These are phyloP conservation scores for Colinus virginianus DNA, from an alignment of 2,113 vertebrate genomes.

Conservation along the genomic window DNA sequence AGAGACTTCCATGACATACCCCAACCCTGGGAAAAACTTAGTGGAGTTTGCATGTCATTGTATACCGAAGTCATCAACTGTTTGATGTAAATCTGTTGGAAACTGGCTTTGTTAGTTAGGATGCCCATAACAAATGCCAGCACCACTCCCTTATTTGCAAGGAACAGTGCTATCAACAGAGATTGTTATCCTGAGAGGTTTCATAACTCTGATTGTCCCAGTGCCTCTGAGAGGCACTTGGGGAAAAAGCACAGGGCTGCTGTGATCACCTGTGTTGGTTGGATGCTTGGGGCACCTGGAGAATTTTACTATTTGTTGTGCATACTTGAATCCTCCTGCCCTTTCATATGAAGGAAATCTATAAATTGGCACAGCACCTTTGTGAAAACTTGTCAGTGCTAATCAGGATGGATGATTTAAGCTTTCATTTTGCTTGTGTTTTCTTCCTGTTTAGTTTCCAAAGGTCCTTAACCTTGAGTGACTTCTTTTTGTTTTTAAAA, in stretches of 20 bases:
- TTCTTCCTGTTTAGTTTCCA: neutral
- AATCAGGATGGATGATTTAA: neutral
- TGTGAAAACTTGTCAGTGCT: neutral
- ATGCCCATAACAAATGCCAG: conserved; percentile 13
- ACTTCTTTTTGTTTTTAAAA: neutral
- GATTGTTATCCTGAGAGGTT: neutral
- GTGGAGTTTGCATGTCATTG: conserved; percentile 26
- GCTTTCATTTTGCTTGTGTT: neutral
- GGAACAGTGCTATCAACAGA: conserved; percentile 34
- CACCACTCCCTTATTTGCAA: conserved; percentile 70
- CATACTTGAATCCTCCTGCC: neutral
- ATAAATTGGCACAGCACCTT: neutral
- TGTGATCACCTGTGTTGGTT: accelerated
- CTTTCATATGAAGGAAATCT: neutral
- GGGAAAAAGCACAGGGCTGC: neutral
- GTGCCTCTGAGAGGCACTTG: neutral
- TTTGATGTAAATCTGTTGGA: conserved; percentile 65
- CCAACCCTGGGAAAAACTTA: conserved; percentile 50
- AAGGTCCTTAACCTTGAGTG: neutral
- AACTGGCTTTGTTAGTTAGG: conserved; percentile 47
- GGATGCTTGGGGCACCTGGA: neutral
- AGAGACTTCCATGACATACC: conserved; percentile 9
- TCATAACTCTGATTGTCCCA: neutral
- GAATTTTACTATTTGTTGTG: neutral
- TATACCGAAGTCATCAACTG: conserved; percentile 21